Conservation (phyloP, 2,888 invertebrate species). For the Flexamia atlantica region DNA sequence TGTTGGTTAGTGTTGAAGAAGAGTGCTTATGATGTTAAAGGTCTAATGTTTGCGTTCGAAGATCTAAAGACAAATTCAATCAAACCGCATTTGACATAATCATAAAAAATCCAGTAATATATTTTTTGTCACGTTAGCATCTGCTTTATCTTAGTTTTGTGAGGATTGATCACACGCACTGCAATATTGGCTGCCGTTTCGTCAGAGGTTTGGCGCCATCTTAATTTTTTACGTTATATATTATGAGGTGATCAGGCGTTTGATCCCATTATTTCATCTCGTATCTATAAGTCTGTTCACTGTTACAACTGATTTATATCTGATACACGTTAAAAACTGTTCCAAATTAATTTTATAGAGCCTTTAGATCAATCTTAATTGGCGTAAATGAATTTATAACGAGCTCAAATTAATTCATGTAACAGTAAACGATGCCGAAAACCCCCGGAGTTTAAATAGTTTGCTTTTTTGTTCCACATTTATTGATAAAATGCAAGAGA, state of each 20-base stretch:
- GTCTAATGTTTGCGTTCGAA: too few relatives aligned
- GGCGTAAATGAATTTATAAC: conserved; percentile 18
- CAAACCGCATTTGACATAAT: too few relatives aligned
- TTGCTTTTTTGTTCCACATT: too few relatives aligned
- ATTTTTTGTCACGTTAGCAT: too few relatives aligned
- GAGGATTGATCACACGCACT: not conserved
- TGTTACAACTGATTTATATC: not conserved
- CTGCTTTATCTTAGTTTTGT: too few relatives aligned
- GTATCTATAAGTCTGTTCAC: conserved; percentile 17
- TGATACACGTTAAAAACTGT: not conserved
- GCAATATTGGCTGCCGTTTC: not conserved
- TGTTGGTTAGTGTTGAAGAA: too few relatives aligned
- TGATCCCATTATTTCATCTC: conserved; percentile 24
- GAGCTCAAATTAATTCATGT: not conserved
- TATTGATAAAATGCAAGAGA: too few relatives aligned
- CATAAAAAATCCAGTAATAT: too few relatives aligned
- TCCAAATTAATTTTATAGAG: not conserved
- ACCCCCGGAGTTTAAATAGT: too few relatives aligned
- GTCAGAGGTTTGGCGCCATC: conserved; percentile 1
- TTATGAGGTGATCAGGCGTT: not conserved
- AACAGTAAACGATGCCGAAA: not conserved
- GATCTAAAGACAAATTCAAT: too few relatives aligned
- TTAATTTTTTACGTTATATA: not conserved
- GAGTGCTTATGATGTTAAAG: too few relatives aligned
- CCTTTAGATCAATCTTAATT: not conserved